Base-by-base conservation (phyloP, 1,140 invertebrate species). In the Cepaea nemoralis region DNA sequence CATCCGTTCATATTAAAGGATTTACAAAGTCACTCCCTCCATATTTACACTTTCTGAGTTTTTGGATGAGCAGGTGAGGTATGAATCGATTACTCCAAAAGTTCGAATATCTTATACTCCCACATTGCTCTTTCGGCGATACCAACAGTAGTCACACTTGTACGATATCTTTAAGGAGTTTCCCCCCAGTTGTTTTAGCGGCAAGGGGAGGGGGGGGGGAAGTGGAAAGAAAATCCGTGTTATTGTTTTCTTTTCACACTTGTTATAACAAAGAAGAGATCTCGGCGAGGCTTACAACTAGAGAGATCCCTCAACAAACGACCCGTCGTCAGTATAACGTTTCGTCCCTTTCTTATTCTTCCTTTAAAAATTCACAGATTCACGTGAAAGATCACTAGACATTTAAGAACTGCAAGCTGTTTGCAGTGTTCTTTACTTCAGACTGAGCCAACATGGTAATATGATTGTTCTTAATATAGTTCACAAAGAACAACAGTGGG, bases 161-260 rank as follows among this genome's bases (percentile, higher is more conserved):
- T 37, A 55, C 37, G 66, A 37, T 69, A 37, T 37, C 5, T 22
- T 27, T 35, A 2, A 2, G n/a, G 31, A 24, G 8, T 69, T n/a
- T 69, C n/a, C 5, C n/a, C n/a, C n/a, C 19, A 55, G 8, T 22
- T 14, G 50, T 55, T 55, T 55, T 55, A 55, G 50, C 50, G 50
- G 50, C 50, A 55, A 14, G 16, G 1, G 42, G 42, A 45, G 19
- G 19, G 19, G 19, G 19, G 8, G 33, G 6, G n/a, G 16, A n/a
- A 55, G 50, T 24, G n/a, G 12, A n/a, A 24, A 35, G 16, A 69
- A 35, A 3, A 69, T 2, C 12, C 33, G 12, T 69, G 66, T 69
- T 69, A 37, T 69, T 69, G 31, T 69, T 69, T 69, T 35, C 22
- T 2, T 69, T 69, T 69, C 5, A 24, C 66, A 55, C 50, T 55